These are phyloP conservation scores for Pheosia tremula DNA, from an alignment of 2,888 invertebrate genomes.

Conservation along the genomic window DNA sequence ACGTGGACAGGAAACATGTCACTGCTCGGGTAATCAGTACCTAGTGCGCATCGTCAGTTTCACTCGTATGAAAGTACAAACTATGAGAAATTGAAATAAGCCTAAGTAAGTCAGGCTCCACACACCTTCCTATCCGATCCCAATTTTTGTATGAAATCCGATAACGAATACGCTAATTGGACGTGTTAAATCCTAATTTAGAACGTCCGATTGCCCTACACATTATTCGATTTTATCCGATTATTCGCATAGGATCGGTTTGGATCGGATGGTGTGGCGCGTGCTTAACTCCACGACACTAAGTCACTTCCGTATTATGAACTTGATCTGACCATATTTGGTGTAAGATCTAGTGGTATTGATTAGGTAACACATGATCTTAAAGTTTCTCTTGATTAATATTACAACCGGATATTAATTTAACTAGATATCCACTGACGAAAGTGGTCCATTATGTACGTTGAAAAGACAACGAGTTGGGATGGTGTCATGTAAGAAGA, in stretches of 20 bases:
- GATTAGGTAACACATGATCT: conserved; percentile 34
- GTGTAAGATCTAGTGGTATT: conserved; percentile 16
- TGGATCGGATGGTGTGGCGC: too few relatives aligned
- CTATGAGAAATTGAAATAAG: conserved; percentile 49
- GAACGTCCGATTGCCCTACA: too few relatives aligned
- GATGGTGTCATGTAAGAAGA: background rate
- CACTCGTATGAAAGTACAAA: conserved; percentile 64
- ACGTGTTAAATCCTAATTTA: too few relatives aligned
- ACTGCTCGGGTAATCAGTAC: conserved; percentile 59
- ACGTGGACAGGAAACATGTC: conserved; percentile 54
- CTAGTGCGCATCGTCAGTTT: conserved; percentile 58
- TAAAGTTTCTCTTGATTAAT: conserved; percentile 21
- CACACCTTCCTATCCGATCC: too few relatives aligned
- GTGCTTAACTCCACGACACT: conserved; percentile 3
- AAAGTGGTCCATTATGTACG: conserved; percentile 7
- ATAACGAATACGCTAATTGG: too few relatives aligned
- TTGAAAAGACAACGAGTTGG: background rate
- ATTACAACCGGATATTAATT: conserved; percentile 26
- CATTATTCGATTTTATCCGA: too few relatives aligned
- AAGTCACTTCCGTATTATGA: conserved; percentile 22
- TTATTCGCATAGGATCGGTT: too few relatives aligned
- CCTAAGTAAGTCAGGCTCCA: conserved; percentile 21
- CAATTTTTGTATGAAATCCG: too few relatives aligned
- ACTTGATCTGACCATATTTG: conserved; percentile 17
- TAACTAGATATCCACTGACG: conserved; percentile 9